Evolutionary conservation across 2,113 vertebrate genomes (phyloP).

Genomic region (Channa maculata): DNA sequence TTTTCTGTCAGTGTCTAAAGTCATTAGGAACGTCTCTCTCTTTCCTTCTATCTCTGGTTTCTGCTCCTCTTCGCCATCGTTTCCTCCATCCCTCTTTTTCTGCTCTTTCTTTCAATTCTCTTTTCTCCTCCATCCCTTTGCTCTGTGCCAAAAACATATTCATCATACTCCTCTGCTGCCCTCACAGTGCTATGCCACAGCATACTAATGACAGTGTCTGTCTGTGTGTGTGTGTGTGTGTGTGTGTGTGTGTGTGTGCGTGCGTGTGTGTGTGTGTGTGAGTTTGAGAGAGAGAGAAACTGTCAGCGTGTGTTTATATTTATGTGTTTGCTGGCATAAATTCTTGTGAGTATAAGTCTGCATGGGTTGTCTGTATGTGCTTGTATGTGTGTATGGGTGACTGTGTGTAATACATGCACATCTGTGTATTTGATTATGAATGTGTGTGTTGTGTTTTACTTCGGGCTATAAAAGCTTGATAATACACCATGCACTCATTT

Average conservation of each 20-base stretch:
- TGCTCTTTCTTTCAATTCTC: constrained; percentile 64
- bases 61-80: constrained; percentile 35
- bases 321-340: constrained; percentile 53
- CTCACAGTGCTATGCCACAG: constrained; percentile 69
- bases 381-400: constrained; percentile 14
- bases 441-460: constrained; percentile 62
- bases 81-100: constrained; percentile 39
- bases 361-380: constrained; percentile 25
- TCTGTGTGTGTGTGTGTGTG: constrained; percentile 35
- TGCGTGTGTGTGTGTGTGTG: constrained; percentile 4
- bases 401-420: constrained; percentile 27
- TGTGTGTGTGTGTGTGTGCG: constrained; percentile 11
- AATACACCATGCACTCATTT: constrained; percentile 79
- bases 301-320: constrained; percentile 60
- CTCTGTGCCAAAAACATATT: constrained; percentile 81
- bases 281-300: constrained; percentile 3
- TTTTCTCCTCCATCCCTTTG: constrained; percentile 63
- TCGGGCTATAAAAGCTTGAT: constrained; percentile 72
- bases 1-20: constrained; percentile 73
- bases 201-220: constrained; percentile 75
- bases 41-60: constrained; percentile 28
- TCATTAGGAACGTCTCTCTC: constrained; percentile 68
- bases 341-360: constrained; percentile 31
- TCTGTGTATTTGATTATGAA: constrained; percentile 42
- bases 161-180: constrained; percentile 79